Evolutionary conservation across 2,797 vertebrate species (phyloP).

Genomic region (Microctenopoma stevenorrisi): DNA sequence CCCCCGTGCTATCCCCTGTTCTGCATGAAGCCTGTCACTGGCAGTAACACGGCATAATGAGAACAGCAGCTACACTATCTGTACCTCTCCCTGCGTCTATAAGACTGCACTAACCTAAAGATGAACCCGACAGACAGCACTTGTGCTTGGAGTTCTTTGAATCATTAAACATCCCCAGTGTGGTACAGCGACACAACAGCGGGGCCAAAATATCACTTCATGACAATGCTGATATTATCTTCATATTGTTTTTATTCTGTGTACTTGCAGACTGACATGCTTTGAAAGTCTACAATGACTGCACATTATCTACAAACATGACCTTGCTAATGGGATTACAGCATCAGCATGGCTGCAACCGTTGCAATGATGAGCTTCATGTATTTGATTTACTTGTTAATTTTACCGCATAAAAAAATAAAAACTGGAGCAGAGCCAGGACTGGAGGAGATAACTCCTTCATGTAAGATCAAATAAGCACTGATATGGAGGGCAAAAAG

Average conservation of each 20-base stretch:
- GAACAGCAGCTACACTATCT: no score
- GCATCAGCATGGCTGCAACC: slow-evolving; percentile 31
- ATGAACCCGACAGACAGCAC: slow-evolving; percentile 4
- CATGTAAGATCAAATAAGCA: slow-evolving; percentile 53
- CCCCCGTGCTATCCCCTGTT: no score
- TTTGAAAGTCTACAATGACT: slow-evolving; percentile 26
- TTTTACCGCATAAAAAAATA: slow-evolving; percentile 7
- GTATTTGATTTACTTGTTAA: slow-evolving; percentile 44
- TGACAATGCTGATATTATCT: slow-evolving; percentile 16
- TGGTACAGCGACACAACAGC: slow-evolving; percentile 1
- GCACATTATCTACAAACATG: slow-evolving; percentile 38
- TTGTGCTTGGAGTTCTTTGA: background rate
- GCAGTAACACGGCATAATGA: no score
- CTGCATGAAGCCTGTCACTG: no score
- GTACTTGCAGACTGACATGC: slow-evolving; percentile 8
- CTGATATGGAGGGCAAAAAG: slow-evolving; percentile 45
- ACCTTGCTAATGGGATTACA: slow-evolving; percentile 47
- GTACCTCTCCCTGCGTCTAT: background rate
- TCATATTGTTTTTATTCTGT: slow-evolving; percentile 7
- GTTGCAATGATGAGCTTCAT: slow-evolving; percentile 31
- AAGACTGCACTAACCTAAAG: background rate
- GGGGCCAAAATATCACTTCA: background rate
- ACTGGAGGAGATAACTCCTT: slow-evolving; percentile 23
- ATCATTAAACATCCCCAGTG: slow-evolving; percentile 4
- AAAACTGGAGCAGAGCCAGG: slow-evolving; percentile 11